Evolutionary conservation across 2,113 vertebrate genomes (phyloP), one percentile per base, ranked within the genome.

Genomic region (Neotragus moschatus): DNA sequence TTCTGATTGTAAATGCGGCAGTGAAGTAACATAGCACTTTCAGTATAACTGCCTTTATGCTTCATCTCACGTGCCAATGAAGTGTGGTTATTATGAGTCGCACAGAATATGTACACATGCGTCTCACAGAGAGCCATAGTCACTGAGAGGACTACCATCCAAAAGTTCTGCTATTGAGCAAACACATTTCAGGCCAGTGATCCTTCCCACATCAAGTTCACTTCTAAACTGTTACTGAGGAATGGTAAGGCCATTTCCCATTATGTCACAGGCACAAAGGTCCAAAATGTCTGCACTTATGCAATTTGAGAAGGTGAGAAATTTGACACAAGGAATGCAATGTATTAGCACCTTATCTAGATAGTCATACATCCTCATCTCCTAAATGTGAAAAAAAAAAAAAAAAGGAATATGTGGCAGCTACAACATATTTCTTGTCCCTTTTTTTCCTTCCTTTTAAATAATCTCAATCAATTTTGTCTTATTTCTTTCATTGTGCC

Each of bases 261-360:
- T 77, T 96, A 81, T 94, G 90, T 88, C 80, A 92, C 60, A 30
- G 47, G 49, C 51, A 77, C 53, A 96, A 85, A 88, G 33, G 45
- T 49, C 60, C 88, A 90, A 96, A 97, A 92, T 1, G 13, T 93
- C 90, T 95, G 90, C 16, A 6, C 56, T 97, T 17, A 9, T 86
- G 96, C 58, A 97, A 97, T 85, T 85, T 95, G 96, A 97, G 97
- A 95, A 97, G 66, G 97, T 96, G 95, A 88, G 80, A 98, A 95
- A 90, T 96, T 96, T 96, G 90, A 90, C 94, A 94, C 3, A 0
- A 90, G 84, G n/a, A 81, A 26, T 88, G 94, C 90, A 97, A 90
- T 16, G 28, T 33, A 53, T 96, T 96, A 98, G 36, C 88, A 92
- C 84, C 45, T 30, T 2, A 82, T 81, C 51, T 92, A 81, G 61